Conservation (phyloP, 2,888 invertebrate genomes). For the Alitta virens region DNA sequence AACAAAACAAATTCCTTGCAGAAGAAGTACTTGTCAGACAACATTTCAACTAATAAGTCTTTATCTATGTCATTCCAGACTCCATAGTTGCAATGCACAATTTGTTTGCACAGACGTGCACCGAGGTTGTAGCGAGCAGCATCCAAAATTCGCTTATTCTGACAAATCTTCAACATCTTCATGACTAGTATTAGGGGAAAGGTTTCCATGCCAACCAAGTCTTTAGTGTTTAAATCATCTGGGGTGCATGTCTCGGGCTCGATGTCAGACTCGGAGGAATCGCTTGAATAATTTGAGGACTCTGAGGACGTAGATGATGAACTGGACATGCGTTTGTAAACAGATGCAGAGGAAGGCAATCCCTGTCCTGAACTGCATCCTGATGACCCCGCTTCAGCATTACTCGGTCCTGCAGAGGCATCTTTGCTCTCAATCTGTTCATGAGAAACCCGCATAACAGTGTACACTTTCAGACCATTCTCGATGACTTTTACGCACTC, state of each 20-base stretch:
- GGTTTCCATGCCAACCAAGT: slow-evolving; percentile 26
- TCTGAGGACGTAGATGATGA: too few species aligned
- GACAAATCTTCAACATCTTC: slow-evolving; percentile 25
- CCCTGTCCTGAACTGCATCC: too few species aligned
- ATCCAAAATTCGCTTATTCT: slow-evolving; percentile 19
- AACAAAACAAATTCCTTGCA: slow-evolving; percentile 26
- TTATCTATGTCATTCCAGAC: slow-evolving; percentile 25
- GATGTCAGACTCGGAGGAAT: slow-evolving; percentile 4
- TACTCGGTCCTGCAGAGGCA: neutral
- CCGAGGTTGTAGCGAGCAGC: slow-evolving; percentile 30
- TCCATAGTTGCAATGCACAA: slow-evolving; percentile 22
- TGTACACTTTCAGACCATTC: slow-evolving; percentile 28
- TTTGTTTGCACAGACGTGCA: slow-evolving; percentile 26
- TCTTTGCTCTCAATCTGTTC: neutral
- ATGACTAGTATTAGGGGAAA: slow-evolving; percentile 27
- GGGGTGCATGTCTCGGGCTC: neutral
- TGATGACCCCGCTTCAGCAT: neutral
- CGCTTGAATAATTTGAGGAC: neutral
- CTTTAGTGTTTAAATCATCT: neutral
- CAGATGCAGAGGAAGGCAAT: too few species aligned
- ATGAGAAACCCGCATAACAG: too few species aligned
- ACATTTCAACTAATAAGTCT: slow-evolving; percentile 21
- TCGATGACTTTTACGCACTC: slow-evolving; percentile 41
- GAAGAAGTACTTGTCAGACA: slow-evolving; percentile 24
- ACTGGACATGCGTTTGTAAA: too few species aligned